Evolutionary conservation across 2,888 invertebrate genomes (phyloP).

Genomic region (Phrixothrix hirtus): DNA sequence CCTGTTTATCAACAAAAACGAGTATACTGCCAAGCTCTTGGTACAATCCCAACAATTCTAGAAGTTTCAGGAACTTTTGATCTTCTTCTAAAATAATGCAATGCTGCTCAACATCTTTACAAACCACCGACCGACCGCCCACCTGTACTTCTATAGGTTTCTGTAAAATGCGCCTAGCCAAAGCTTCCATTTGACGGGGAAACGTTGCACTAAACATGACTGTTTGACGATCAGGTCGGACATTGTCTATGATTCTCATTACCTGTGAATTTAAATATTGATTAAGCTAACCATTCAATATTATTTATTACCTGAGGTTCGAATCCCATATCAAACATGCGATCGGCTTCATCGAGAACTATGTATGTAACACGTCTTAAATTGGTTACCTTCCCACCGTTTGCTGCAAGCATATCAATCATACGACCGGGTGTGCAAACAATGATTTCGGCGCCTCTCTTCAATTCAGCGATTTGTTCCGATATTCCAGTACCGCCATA

Average conservation of each 20-base stretch:
- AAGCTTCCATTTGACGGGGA: slow-evolving; percentile 97
- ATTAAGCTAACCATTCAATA: no score
- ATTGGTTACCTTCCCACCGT: slow-evolving; percentile 97
- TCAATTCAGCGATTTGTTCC: slow-evolving; percentile 91
- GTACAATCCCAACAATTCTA: slow-evolving; percentile 95
- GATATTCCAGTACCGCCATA: slow-evolving; percentile 98
- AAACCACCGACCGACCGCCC: slow-evolving; percentile 94
- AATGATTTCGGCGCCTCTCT: slow-evolving; percentile 95
- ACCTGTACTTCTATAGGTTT: slow-evolving; percentile 98
- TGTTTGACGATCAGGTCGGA: slow-evolving; percentile 95
- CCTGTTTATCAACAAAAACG: slow-evolving; percentile 98
- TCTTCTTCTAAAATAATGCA: slow-evolving; percentile 94
- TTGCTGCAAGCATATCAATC: slow-evolving; percentile 99
- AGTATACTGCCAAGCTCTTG: slow-evolving; percentile 92
- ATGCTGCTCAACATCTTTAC: slow-evolving; percentile 96
- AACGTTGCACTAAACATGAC: slow-evolving; percentile 99
- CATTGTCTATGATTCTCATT: slow-evolving; percentile 96
- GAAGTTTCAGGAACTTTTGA: slow-evolving; percentile 94
- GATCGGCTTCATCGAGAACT: slow-evolving; percentile 97
- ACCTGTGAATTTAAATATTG: slow-evolving; percentile 59
- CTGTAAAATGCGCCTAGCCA: slow-evolving; percentile 89
- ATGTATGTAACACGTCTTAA: slow-evolving; percentile 95
- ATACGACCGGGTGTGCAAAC: slow-evolving; percentile 99
- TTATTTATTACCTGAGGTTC: slow-evolving; percentile 91
- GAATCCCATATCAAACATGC: slow-evolving; percentile 99